Base-by-base conservation (phyloP, 2,888 invertebrate species). In the Lymantria monacha region DNA sequence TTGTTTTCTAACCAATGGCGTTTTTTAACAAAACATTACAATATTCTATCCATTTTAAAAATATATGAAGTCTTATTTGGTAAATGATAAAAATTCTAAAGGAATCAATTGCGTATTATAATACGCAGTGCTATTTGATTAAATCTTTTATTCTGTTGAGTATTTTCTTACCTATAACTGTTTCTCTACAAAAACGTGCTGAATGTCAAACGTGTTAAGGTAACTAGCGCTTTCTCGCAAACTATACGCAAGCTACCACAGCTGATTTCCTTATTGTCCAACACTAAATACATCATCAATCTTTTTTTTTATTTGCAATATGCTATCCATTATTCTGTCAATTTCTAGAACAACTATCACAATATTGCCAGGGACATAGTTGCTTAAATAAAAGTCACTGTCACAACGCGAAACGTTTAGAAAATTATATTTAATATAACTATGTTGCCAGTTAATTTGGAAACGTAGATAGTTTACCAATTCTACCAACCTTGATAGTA, bases 171-270 rank as follows among this genome's bases (percentile, higher is more conserved):
- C 33, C 10, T 41, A 57, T 64, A 60, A 66, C 69, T 61, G 70
- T 69, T 66, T 68, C 66, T 72, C 53, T 53, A 50, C 15, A 43
- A 53, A 57, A 57, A 55, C 61, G 54, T 22, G 22, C 57, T 7
- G 5, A 3, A 22, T 22, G 2, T 22, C 22, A 33, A 33, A 33
- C 9, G 7, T 33, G 9, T 33, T 46, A 61, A 63, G 49, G 59
- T 40, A 51, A 59, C 49, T n/a, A 63, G 67, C 74, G 77, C 75
- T 63, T 66, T 63, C 70, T 66, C 67, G 53, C 49, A 63, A 56
- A 46, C 53, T 55, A 61, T 69, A 74, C 77, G 83, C 83, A 72
- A 72, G 74, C 77, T 81, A 53, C 58, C 62, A 60, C 81, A 79
- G 77, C 76, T 81, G 79, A 78, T 77, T 59, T 70, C 49, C 47